A percentile compares a stretch with the other conserved stretches of the same genome.
Conservation (phyloP, 1,140 invertebrate species). For the Condylostylus longicornis region DNA sequence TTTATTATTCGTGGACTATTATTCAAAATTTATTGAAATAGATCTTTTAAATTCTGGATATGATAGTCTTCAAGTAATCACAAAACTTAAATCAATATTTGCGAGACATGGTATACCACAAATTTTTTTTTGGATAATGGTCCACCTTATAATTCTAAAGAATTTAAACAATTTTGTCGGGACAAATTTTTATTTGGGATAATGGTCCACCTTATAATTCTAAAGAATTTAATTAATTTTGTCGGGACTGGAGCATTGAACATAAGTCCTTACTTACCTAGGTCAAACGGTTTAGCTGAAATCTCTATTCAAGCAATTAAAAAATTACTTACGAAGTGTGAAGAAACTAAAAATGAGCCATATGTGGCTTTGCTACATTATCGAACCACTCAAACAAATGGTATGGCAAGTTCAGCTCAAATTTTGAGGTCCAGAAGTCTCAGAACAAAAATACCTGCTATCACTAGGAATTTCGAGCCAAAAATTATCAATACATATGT, state of each 20-base stretch:
- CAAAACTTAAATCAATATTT: constrained; percentile 7
- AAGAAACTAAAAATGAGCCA: constrained; percentile 6
- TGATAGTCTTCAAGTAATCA: background rate
- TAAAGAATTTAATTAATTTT: constrained; percentile 30
- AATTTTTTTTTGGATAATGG: constrained; percentile 7
- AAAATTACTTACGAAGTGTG: constrained; percentile 2
- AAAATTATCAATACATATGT: too few species aligned
- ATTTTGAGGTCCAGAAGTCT: constrained; percentile 9
- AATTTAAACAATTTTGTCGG: constrained; percentile 9
- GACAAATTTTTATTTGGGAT: constrained; percentile 31
- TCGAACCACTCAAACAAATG: constrained; percentile 9
- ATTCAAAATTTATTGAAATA: constrained; percentile 8
- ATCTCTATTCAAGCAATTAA: constrained; percentile 5
- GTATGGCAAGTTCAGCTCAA: constrained; percentile 7
- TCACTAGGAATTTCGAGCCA: too few species aligned
- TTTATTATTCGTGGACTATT: constrained; percentile 18
- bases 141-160: constrained; percentile 5
- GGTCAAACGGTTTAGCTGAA: constrained; percentile 8
- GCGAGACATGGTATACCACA: constrained; percentile 8
- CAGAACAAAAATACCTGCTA: constrained; percentile 3
- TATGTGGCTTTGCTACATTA: constrained; percentile 9
- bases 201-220: constrained; percentile 32
- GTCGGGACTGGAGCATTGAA: constrained; percentile 1
- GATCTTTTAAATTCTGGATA: constrained; percentile 2
- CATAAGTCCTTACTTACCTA: constrained; percentile 2